Percentiles rank a stretch among this genome's conserved stretches.
Conservation (phyloP, 2,113 vertebrate species). For the Cryptomyrus ogoouensis region DNA sequence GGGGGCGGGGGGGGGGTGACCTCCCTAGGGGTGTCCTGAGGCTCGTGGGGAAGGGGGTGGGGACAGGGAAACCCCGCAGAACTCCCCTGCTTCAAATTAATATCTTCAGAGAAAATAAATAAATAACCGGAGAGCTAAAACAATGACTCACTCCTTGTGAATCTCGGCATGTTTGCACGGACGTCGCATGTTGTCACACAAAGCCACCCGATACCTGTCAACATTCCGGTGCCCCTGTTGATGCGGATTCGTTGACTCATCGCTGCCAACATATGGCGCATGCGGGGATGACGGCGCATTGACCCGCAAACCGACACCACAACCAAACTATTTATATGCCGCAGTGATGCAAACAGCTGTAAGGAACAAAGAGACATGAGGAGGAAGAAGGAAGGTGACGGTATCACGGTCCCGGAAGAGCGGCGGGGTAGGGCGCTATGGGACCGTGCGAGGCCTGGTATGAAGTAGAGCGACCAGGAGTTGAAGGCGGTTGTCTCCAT, state of each 20-base stretch:
- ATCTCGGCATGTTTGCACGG: neutral
- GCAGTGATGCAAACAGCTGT: neutral
- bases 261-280: neutral
- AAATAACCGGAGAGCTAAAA: neutral
- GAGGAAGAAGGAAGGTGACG: neutral
- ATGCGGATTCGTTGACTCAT: neutral
- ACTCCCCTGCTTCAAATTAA: neutral
- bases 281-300: neutral
- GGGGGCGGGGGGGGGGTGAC: too few species aligned
- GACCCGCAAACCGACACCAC: neutral
- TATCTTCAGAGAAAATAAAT: neutral
- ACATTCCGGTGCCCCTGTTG: neutral
- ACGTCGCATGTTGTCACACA: neutral
- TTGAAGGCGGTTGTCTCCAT: conserved; percentile 10
- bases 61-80: conserved; percentile 4
- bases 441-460: neutral
- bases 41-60: too few species aligned
- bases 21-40: neutral
- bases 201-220: neutral
- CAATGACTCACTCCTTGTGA: neutral
- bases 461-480: neutral
- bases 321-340: neutral
- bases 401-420: neutral
- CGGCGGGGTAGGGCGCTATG: neutral
- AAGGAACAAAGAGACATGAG: neutral